Conservation (phyloP, 2,797 vertebrate species). For the Notamacropus eugenii region DNA sequence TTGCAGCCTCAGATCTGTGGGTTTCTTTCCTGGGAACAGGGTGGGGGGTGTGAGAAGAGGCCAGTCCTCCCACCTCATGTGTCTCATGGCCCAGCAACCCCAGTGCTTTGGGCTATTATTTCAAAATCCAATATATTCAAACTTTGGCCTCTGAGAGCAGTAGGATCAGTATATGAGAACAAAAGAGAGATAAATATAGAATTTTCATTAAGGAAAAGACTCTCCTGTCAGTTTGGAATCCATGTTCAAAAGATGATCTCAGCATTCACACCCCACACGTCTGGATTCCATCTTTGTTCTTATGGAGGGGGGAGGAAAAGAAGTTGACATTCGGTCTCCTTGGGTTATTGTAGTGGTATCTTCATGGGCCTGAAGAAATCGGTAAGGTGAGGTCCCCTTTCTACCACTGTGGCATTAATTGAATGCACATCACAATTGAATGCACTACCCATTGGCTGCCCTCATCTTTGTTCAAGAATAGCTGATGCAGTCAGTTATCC, state of each 20-base stretch:
- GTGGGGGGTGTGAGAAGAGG: conserved; percentile 32
- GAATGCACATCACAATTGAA: conserved; percentile 49
- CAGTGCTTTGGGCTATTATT: conserved; percentile 79
- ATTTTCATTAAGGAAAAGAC: conserved; percentile 82
- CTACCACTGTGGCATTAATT: conserved; percentile 55
- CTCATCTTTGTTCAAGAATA: background rate
- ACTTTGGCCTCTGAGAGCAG: conserved; percentile 79
- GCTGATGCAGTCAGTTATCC: background rate
- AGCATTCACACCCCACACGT: conserved; percentile 68
- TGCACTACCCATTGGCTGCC: background rate
- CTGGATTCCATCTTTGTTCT: conserved; percentile 55
- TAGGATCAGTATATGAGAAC: conserved; percentile 78
- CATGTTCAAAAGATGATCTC: conserved; percentile 69
- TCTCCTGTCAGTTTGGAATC: conserved; percentile 79
- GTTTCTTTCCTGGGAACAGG: conserved; percentile 51
- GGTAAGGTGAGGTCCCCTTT: conserved; percentile 45
- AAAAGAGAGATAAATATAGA: conserved; percentile 80
- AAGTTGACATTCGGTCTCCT: conserved; percentile 28
- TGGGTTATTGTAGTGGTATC: background rate
- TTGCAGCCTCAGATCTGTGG: conserved; percentile 57
- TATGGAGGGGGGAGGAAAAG: conserved; percentile 56
- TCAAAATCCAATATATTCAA: conserved; percentile 82
- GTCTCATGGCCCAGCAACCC: conserved; percentile 72
- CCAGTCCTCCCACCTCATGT: conserved; percentile 70
- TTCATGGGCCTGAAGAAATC: background rate